phyloP scores from a whole-genome alignment of 2,797 vertebrate genomes.

The Mionectes olivaceus region DNA sequence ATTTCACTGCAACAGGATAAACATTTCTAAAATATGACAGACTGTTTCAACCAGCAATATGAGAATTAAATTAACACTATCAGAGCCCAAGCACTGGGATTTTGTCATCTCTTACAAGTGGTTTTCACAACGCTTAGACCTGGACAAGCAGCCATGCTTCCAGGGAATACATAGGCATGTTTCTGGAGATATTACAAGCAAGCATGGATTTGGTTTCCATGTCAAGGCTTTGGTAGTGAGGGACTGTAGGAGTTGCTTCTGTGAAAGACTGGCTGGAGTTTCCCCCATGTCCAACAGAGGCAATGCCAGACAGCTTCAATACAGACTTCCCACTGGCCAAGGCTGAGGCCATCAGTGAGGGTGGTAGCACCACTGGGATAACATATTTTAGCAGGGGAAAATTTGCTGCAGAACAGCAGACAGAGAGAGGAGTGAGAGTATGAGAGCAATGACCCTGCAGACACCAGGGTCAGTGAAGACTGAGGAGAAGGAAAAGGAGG shows the following conservation, averaged over 20 bases:
- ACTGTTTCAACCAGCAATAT: neutral
- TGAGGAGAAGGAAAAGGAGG: neutral
- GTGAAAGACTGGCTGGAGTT: neutral
- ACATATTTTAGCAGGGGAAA: neutral
- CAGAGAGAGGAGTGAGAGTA: neutral
- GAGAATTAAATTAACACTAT: neutral
- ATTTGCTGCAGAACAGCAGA: neutral
- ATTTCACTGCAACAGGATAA: neutral
- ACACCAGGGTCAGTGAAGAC: neutral
- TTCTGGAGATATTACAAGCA: neutral
- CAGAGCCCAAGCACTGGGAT: neutral
- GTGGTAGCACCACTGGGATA: neutral
- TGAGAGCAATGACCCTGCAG: neutral
- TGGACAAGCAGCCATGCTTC: neutral
- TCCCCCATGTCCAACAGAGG: accelerated
- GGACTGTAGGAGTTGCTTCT: neutral
- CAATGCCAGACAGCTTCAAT: accelerated
- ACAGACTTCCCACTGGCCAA: accelerated
- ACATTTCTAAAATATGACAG: neutral
- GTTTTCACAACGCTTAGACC: neutral
- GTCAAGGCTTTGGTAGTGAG: neutral
- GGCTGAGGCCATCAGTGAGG: accelerated
- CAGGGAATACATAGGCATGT: neutral
- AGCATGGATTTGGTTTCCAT: neutral
- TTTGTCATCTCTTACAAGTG: neutral